Percentiles rank a stretch among this genome's conserved stretches.
phyloP scores from a whole-genome alignment of 2,113 vertebrate species.

The Pangasianodon hypophthalmus region DNA sequence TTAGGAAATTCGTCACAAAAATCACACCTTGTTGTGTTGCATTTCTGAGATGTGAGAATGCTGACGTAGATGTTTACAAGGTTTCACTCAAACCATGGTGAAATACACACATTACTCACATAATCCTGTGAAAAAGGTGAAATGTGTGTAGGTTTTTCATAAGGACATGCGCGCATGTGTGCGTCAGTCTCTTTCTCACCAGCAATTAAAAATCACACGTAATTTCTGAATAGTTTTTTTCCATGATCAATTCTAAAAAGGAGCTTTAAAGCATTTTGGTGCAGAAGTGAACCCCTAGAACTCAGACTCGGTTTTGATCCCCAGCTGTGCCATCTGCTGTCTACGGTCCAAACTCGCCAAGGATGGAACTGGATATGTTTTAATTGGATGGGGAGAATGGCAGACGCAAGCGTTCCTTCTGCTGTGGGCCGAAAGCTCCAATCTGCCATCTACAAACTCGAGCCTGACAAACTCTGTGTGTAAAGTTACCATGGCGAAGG shows the following conservation, averaged over 20 bases:
- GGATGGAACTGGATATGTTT: conserved; percentile 30
- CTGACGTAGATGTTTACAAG: background rate
- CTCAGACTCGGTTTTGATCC: background rate
- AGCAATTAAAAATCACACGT: background rate
- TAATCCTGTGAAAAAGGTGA: background rate
- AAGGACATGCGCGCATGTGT: background rate
- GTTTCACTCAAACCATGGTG: background rate
- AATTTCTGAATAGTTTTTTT: no score
- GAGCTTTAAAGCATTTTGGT: no score
- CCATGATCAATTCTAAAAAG: background rate
- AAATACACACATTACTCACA: background rate
- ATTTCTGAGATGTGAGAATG: background rate
- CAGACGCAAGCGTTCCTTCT: background rate
- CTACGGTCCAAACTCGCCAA: background rate
- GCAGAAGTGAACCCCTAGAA: background rate
- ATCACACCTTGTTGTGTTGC: background rate
- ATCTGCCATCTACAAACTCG: conserved; percentile 29
- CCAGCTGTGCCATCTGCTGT: conserved; percentile 39
- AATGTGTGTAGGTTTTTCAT: background rate
- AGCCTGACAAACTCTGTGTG: background rate
- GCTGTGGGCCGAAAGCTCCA: background rate
- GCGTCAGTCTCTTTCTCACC: background rate
- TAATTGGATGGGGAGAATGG: conserved; percentile 8
- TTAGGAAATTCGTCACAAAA: background rate
- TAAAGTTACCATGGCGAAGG: background rate